phyloP scores from a whole-genome alignment of 2,888 invertebrate genomes.

The Dynastes grantii region DNA sequence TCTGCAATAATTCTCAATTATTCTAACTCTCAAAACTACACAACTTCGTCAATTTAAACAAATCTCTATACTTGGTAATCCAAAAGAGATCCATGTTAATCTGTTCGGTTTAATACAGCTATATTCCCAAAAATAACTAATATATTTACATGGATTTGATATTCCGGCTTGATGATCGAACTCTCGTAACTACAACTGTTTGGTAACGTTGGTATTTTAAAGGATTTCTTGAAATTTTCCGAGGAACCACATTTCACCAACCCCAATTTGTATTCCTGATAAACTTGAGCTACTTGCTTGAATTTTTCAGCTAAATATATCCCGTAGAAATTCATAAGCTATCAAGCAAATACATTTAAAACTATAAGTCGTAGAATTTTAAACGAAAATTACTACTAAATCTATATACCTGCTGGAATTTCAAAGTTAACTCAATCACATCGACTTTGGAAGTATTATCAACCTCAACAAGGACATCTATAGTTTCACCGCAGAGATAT shows the following conservation, averaged over 20 bases:
- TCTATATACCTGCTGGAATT: background rate
- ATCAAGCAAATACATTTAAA: background rate
- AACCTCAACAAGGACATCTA: background rate
- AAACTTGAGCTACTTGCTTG: background rate
- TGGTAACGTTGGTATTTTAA: too few species aligned
- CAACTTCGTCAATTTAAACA: too few species aligned
- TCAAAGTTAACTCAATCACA: background rate
- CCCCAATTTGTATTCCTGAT: background rate
- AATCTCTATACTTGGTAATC: too few species aligned
- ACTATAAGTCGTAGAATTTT: background rate
- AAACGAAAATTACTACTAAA: too few species aligned
- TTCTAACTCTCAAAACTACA: too few species aligned
- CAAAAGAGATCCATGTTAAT: too few species aligned
- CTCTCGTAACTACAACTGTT: too few species aligned
- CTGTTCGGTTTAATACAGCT: too few species aligned
- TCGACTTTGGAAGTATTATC: slow-evolving; percentile 14
- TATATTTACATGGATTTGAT: too few species aligned
- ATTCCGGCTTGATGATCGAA: too few species aligned
- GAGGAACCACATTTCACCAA: background rate
- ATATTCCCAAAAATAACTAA: too few species aligned
- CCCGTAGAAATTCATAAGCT: background rate
- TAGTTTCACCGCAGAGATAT: background rate
- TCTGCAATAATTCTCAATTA: too few species aligned
- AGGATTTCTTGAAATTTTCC: background rate
- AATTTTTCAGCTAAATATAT: background rate